Evolutionary conservation across 2,797 vertebrate species (phyloP), one percentile per base, ranked within the genome.

Genomic region (Characodon lateralis): DNA sequence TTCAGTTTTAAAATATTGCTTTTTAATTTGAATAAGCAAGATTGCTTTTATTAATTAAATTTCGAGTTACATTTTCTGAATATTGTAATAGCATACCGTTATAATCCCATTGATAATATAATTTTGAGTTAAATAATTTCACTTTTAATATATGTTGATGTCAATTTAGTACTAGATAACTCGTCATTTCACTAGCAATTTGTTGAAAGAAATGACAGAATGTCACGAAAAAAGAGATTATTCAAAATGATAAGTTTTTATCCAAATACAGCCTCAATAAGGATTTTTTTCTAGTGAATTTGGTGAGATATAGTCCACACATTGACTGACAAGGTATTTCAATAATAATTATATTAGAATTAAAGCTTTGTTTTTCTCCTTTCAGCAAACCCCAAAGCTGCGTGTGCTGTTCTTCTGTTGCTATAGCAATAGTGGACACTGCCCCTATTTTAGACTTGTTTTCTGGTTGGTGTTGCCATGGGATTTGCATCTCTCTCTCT

Each of bases 391-490:
- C 93, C 90, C 71, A 88, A 91, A 91, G 90, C 93, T 90, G 90
- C 92, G 92, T 92, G 91, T 88, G 91, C 90, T 91, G 86, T 93
- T 94, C 94, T 94, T 92, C 93, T 96, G 96, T 96, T 96, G 96
- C 96, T 95, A 96, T 96, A 96, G 96, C 92, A 93, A 96, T 96
- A 96, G 94, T 91, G 95, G 96, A 96, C 96, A 96, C 95, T 96
- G 95, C 96, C 95, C 94, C 95, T 96, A 96, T 96, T 96, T 96
- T 96, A 95, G 93, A 96, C 95, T 93, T 96, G 95, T 96, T 96
- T 93, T 95, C 92, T 94, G 94, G 94, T 94, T 94, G 95, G 95
- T 96, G 96, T 96, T 96, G 96, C 96, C 95, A 96, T 96, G 96
- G 95, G 95, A 96, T 96, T 96, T 96, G 92, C 95, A 94, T 93